Evolutionary conservation across 2,888 invertebrate genomes (phyloP).

Genomic region (Dermolepida albohirtum): DNA sequence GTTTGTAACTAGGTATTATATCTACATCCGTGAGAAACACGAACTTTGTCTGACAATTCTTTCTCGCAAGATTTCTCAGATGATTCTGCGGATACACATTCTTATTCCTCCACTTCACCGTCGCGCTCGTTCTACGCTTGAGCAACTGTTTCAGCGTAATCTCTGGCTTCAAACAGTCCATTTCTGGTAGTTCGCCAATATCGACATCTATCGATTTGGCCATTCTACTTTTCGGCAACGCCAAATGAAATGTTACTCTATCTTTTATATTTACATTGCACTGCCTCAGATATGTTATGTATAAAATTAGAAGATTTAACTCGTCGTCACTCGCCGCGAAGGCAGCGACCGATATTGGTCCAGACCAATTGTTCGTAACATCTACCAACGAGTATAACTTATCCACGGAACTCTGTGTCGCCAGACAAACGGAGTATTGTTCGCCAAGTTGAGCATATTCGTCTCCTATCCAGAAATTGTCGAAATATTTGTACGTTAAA

Average conservation of each 20-base stretch:
- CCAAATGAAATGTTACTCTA: slow-evolving; percentile 81
- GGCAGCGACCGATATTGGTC: slow-evolving; percentile 86
- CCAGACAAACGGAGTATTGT: slow-evolving; percentile 76
- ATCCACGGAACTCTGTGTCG: slow-evolving; percentile 89
- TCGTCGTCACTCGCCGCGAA: slow-evolving; percentile 85
- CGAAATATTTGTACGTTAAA: slow-evolving; percentile 77
- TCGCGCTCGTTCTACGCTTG: slow-evolving; percentile 72
- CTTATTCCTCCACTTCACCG: slow-evolving; percentile 78
- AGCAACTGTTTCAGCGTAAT: slow-evolving; percentile 72
- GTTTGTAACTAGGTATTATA: slow-evolving; percentile 82
- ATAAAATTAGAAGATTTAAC: slow-evolving; percentile 77
- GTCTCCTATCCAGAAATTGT: slow-evolving; percentile 78
- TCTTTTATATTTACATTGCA: slow-evolving; percentile 81
- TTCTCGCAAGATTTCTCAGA: slow-evolving; percentile 85
- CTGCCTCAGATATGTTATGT: slow-evolving; percentile 79
- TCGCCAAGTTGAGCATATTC: slow-evolving; percentile 72
- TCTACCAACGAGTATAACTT: slow-evolving; percentile 80
- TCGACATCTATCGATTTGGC: slow-evolving; percentile 58
- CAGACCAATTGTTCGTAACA: slow-evolving; percentile 86
- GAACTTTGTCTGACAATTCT: slow-evolving; percentile 83
- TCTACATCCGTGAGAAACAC: slow-evolving; percentile 91
- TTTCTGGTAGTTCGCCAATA: slow-evolving; percentile 55
- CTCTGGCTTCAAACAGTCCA: slow-evolving; percentile 78
- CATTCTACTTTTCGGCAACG: slow-evolving; percentile 73
- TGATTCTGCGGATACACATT: slow-evolving; percentile 92